Evolutionary conservation across 2,113 vertebrate species (phyloP), one percentile per base, ranked within the genome.

Genomic region (Campylorhamphus procurvoides): DNA sequence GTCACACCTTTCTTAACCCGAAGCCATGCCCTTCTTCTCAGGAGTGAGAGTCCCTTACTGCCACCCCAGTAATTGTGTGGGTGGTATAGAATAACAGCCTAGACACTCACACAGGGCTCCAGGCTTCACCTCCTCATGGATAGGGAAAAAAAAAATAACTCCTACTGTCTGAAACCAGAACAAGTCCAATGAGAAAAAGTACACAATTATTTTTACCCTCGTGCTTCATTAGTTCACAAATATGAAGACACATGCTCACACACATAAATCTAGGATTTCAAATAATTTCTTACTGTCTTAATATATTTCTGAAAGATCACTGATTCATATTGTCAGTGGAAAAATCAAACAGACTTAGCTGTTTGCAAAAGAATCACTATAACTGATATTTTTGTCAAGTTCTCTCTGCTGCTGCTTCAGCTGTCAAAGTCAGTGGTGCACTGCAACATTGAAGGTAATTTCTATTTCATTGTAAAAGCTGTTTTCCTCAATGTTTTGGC

Each of bases 371-470:
- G 79, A 96, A 97, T 93, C 84, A 73, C 84, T 92, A 31, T 24
- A 66, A 89, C 95, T 94, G 82, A 79, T 97, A 96, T 96, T 84
- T 98, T 97, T 95, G 80, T 97, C 97, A 96, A 87, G 91, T 97
- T 97, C 87, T 94, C 93, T 96, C 85, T 84, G 88, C 92, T 96
- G 68, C 96, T 69, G 90, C 91, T 97, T 97, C 79, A 97, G 97
- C 97, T 98, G 97, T 98, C 98, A 98, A 97, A 98, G 94, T 95
- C 95, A 97, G 94, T 98, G 97, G 97, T 97, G 98, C 97, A 98
- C 94, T 98, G 97, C 97, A 98, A 97, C 96, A 97, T 50, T 97
- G 97, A 97, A 96, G 90, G 96, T 97, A 98, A 98, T 98, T 98
- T 98, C 98, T 97, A 97, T 98, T 98, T 96, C 90, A 35, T 94